Evolutionary conservation across 2,888 invertebrate species (phyloP), one percentile per base, ranked within the genome.

Genomic region (Antitype chi): DNA sequence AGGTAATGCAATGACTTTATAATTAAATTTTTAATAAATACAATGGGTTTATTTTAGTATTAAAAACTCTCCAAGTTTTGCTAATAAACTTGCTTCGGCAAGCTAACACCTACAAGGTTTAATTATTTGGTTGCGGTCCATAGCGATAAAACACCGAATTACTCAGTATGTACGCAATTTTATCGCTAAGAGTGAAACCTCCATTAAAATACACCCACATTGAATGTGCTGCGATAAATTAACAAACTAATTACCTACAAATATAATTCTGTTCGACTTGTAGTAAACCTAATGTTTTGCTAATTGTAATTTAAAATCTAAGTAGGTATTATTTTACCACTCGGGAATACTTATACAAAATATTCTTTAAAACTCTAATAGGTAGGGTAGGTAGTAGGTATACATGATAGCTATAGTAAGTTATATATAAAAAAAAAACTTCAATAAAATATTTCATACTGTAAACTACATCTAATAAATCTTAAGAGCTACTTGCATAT

Each of bases 141-240:
- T 32, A 32, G 23, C 28, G 4, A 49, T 52, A 60, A 60, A 62
- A 69, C 53, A 25, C 23, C 47, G 57, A 67, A 76, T 78, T 78
- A 52, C 43, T 23, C 52, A 57, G 47, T 28, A 7, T n/a, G 57
- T 28, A 57, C n/a, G 38, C 43, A 13, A 32, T 60, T 60, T 60
- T 78, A 52, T 43, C 3, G 57, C 15, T 64, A 55, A 38, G 47
- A 59, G 69, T 25, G 59, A 80, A 80, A 81, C 57, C 43, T 67
- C 60, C 25, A 70, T 23, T 57, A 52, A 57, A 69, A 62, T 67
- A 20, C 66, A 55, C 57, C 63, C 59, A 74, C 59, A 60, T 7
- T 28, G 3, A 60, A 28, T n/a, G 6, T n/a, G 28, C 43, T 70
- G 49, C 32, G 8, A 78, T 70, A 60, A 59, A 77, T 69, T 52